Evolutionary conservation across 2,113 vertebrate species (phyloP), one percentile per base, ranked within the genome.

Genomic region (Barnardius zonarius): DNA sequence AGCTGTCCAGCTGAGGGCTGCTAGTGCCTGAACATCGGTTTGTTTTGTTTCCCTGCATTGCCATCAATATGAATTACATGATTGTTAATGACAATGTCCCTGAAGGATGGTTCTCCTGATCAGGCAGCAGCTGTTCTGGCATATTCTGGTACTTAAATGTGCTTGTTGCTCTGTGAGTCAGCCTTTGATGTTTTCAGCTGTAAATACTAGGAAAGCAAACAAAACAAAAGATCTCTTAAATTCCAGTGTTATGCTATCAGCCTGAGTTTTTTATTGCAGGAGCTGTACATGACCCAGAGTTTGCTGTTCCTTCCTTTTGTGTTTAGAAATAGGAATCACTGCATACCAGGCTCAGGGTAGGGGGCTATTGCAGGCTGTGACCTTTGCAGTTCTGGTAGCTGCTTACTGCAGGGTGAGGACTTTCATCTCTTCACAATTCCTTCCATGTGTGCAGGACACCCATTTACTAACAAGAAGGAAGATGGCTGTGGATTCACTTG

Each of bases 51-150:
- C 62, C 63, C 41, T 66, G 44, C 52, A 14, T 61, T 72, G 37
- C 44, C 72, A 62, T 91, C 62, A 72, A 44, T 66, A 78, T n/a
- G 72, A 85, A 80, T 85, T 92, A 73, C 63, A 48, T 48, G 66
- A 49, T 10, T 73, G 78, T 76, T 87, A n/a, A 64, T 68, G 70
- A n/a, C 39, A 72, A 2, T 73, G 67, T 67, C 57, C 43, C 77
- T 91, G 62, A 85, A 95, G 82, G 66, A 44, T 92, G 70, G 9
- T 18, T 87, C 30, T 78, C 27, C 77, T 82, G 70, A 64, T 44
- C 70, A 76, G 81, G 48, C 89, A 90, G 81, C 91, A 95, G 94
- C 74, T 94, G 70, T 62, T 89, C 35, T 44, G 57, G 30, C 35
- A 28, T 55, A 85, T 61, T 35, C 44, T 80, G 35, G 66, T 73